Percentiles rank a stretch among this genome's conserved stretches.
Conservation (phyloP, 2,888 invertebrate species). For the Leptinotarsa rubiginosa region DNA sequence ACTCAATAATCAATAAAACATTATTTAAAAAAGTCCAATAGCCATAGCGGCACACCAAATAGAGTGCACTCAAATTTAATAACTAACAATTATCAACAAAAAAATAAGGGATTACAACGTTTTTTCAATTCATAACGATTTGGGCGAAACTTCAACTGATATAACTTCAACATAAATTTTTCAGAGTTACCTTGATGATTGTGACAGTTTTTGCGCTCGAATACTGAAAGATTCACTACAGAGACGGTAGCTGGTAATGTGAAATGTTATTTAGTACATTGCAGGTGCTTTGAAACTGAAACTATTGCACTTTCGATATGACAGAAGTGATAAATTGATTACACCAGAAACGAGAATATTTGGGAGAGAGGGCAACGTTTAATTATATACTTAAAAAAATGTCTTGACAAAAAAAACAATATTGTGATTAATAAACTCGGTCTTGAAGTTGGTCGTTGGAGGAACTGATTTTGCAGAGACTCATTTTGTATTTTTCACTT, state of each 20-base stretch:
- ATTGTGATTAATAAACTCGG: too few species aligned
- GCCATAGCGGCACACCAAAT: constrained; percentile 31
- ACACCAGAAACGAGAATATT: not conserved
- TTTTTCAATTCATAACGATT: constrained; percentile 24
- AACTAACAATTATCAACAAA: constrained; percentile 36
- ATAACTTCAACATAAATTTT: constrained; percentile 28
- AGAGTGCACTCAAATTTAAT: constrained; percentile 25
- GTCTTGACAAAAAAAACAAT: too few species aligned
- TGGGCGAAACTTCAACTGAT: constrained; percentile 25
- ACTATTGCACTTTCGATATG: constrained; percentile 6
- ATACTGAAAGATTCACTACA: constrained; percentile 3
- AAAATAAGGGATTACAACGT: constrained; percentile 31
- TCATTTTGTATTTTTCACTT: too few species aligned
- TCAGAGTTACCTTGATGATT: constrained; percentile 13
- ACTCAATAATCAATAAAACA: constrained; percentile 39
- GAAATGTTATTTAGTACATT: constrained; percentile 1
- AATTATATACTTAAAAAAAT: too few species aligned
- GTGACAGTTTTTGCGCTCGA: constrained; percentile 28
- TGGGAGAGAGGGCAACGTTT: too few species aligned
- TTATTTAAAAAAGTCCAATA: constrained; percentile 37
- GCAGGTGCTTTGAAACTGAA: not conserved
- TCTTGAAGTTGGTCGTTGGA: too few species aligned
- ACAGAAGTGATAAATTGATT: not conserved
- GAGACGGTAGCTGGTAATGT: constrained; percentile 16
- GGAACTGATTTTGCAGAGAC: too few species aligned